Conservation (phyloP, 37 sponge, comb jelly and placozoan genomes). For the Bolinopsis microptera region DNA sequence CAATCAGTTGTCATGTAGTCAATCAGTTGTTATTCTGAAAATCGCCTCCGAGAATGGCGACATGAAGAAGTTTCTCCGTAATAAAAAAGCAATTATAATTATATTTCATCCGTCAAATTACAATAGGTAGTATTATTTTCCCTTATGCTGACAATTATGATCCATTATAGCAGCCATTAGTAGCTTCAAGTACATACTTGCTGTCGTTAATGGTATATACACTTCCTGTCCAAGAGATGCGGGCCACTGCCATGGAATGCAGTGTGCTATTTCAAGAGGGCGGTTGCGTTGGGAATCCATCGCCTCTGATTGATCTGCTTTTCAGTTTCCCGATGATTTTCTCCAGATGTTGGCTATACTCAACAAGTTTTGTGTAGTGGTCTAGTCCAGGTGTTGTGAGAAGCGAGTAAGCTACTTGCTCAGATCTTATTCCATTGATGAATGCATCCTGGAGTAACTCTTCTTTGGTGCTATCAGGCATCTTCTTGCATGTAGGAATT, state of each 20-base stretch:
- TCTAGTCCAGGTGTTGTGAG: not conserved
- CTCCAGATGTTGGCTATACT: not conserved
- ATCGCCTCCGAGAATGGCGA: not conserved
- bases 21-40: not conserved
- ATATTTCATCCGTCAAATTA: not conserved
- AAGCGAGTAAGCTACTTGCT: not conserved
- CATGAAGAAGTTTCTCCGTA: not conserved
- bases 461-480: not conserved
- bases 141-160: not conserved
- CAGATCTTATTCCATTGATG: not conserved
- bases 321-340: not conserved
- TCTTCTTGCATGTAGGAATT: not conserved
- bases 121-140: not conserved
- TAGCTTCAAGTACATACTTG: not conserved
- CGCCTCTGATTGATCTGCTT: not conserved
- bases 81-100: not conserved
- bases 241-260: not conserved
- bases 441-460: not conserved
- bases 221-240: not conserved
- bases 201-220: not conserved
- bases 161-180: not conserved
- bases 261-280: not conserved
- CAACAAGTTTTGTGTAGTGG: not conserved
- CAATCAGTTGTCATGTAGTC: not conserved
- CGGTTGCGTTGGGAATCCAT: not conserved